A percentile compares a stretch with the other conserved stretches of the same genome.
Conservation (phyloP, 2,797 vertebrate species). For the Antennarius maculatus region DNA sequence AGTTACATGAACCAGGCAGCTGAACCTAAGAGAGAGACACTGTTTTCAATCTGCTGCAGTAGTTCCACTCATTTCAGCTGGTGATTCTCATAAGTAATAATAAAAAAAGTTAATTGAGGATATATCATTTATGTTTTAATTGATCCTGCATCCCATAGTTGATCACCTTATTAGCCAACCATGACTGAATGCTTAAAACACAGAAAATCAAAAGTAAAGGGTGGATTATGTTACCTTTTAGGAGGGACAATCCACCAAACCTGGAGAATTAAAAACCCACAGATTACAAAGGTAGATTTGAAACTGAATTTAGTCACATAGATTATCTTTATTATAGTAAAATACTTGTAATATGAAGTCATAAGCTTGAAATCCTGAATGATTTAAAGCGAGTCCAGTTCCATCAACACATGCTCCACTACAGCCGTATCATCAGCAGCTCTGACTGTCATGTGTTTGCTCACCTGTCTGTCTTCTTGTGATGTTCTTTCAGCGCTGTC, state of each 20-base stretch:
- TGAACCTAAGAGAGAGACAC: constrained; percentile 58
- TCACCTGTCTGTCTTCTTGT: constrained; percentile 31
- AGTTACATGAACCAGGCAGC: constrained; percentile 61
- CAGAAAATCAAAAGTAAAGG: background rate
- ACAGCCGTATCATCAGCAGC: background rate
- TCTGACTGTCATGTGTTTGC: background rate
- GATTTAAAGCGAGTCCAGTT: background rate
- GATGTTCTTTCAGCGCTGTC: background rate
- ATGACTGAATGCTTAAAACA: background rate
- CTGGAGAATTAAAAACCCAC: constrained; percentile 40
- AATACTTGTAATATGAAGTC: background rate
- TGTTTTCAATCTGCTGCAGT: background rate
- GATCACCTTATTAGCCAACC: no score
- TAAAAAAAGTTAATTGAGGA: no score
- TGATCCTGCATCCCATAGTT: no score
- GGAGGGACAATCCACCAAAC: background rate
- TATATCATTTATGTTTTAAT: no score
- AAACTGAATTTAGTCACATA: background rate
- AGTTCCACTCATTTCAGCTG: background rate
- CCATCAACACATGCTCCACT: background rate
- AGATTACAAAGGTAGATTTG: background rate
- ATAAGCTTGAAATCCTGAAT: background rate
- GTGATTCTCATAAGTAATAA: no score
- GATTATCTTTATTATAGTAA: background rate
- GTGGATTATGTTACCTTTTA: constrained; percentile 51